Base-by-base conservation (phyloP, 1,140 invertebrate genomes). In the Cyclina sinensis region DNA sequence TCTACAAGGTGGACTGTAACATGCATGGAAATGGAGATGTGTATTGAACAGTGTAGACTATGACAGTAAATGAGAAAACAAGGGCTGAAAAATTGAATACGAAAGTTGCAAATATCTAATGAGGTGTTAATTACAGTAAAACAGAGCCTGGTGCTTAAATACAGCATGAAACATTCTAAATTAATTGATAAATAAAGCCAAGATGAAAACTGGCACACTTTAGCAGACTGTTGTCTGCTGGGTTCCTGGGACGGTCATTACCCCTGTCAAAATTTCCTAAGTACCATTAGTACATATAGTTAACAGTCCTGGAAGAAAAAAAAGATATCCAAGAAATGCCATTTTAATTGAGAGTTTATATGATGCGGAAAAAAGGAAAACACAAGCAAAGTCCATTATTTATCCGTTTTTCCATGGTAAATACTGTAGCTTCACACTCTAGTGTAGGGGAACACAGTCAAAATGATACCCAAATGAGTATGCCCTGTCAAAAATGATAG, bases 381-480 rank as follows among this genome's bases (percentile, higher is more conserved):
- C 74, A 48, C 74, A 78, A 78, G 54, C 74, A 30, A 21, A 21
- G 18, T 21, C 46, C 74, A 78, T 54, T 78, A 78, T 78, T 78
- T 78, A 78, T 48, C 46, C 30, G 27, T 78, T 54, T 35, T 78
- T 78, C 46, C 39, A 54, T 30, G 9, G 46, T 51, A 78, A 51
- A 78, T 51, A 78, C 46, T 27, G 24, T 35, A 11, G 27, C 39
- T 78, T 78, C 74, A 78, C 74, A 78, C 74, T 78, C 14, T 18
- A 35, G 3, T n/a, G 32, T 48, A 51, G 74, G 48, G 46, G 54
- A 78, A 32, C 27, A 54, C 27, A 24, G 74, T 24, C 32, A 30
- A 35, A 78, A 78, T 78, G 74, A 78, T 46, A 78, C 70, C 84
- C 84, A 76, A 78, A 86, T 86, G 84, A 86, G 84, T 27, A 51